phyloP scores from a whole-genome alignment of 2,888 invertebrate species.

The Thecophora atra region DNA sequence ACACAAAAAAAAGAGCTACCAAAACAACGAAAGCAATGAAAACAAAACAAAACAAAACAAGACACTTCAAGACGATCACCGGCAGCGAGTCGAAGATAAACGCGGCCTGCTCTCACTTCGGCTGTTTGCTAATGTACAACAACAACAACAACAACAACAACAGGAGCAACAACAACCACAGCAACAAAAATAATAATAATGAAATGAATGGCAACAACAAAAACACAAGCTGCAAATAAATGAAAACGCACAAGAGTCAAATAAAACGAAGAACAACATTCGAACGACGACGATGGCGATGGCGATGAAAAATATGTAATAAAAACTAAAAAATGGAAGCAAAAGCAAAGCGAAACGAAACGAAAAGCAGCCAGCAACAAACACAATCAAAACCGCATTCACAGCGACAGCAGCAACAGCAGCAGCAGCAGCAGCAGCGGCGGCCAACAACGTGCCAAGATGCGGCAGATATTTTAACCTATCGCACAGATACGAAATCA shows the following conservation, averaged over 20 bases:
- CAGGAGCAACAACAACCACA: constrained; percentile 19
- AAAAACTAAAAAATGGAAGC: constrained; percentile 10
- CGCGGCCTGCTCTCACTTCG: constrained; percentile 15
- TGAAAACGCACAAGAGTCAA: constrained; percentile 9
- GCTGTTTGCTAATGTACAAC: constrained; percentile 28
- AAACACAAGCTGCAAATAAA: constrained; percentile 24
- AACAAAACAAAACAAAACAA: constrained; percentile 39
- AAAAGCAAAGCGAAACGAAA: constrained; percentile 30
- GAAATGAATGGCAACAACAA: constrained; percentile 22
- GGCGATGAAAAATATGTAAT: too few relatives aligned
- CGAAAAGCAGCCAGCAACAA: constrained; percentile 5
- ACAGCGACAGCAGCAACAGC: constrained; percentile 2
- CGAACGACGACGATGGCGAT: neutral
- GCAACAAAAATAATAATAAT: constrained; percentile 24
- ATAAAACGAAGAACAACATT: neutral
- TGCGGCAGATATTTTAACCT: constrained; percentile 17
- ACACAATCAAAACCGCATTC: neutral
- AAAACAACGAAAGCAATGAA: constrained; percentile 15
- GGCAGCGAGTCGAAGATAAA: constrained; percentile 23
- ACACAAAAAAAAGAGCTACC: constrained; percentile 29
- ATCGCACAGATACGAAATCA: constrained; percentile 20
- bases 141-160: constrained; percentile 14
- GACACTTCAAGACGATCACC: constrained; percentile 20
- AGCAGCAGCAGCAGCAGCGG: neutral
- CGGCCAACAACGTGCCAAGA: constrained; percentile 2